Evolutionary conservation across 2,113 vertebrate species (phyloP).

Genomic region (Furnarius figulus): DNA sequence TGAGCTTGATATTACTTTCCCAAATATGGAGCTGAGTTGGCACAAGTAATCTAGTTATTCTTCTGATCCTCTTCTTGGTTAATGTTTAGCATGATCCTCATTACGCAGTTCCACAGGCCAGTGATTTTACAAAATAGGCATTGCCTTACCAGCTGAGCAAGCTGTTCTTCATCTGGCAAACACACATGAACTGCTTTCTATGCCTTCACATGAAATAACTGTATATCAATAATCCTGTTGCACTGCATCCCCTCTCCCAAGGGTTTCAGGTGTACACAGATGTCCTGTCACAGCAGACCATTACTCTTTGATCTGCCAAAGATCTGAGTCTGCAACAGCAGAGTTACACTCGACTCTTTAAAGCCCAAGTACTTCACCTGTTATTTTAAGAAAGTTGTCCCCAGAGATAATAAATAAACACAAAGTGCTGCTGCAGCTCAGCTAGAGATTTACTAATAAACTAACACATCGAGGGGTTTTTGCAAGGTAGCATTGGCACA

Average conservation of each 20-base stretch:
- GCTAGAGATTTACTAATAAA: conserved; percentile 21
- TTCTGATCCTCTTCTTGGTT: background rate
- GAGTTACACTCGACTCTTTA: background rate
- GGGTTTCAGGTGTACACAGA: background rate
- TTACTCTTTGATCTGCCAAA: background rate
- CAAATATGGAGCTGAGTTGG: background rate
- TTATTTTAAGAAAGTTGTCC: conserved; percentile 12
- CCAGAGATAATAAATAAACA: background rate
- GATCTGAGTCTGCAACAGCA: background rate
- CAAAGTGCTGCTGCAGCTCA: background rate
- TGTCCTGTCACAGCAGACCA: background rate
- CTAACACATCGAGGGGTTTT: background rate
- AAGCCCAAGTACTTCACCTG: background rate
- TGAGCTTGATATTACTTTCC: background rate
- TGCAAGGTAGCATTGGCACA: background rate
- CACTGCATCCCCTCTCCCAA: background rate
- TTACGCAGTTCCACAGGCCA: background rate
- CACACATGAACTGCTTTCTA: background rate
- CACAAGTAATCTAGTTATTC: background rate
- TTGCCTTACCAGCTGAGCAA: background rate
- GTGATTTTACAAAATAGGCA: background rate
- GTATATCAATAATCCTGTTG: background rate
- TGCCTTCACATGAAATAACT: background rate
- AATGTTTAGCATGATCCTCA: background rate
- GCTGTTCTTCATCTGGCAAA: background rate